These are phyloP conservation scores for Aplysina aerophoba DNA, from an alignment of 37 sponge, comb jelly and placozoan species.

Conservation along the genomic window DNA sequence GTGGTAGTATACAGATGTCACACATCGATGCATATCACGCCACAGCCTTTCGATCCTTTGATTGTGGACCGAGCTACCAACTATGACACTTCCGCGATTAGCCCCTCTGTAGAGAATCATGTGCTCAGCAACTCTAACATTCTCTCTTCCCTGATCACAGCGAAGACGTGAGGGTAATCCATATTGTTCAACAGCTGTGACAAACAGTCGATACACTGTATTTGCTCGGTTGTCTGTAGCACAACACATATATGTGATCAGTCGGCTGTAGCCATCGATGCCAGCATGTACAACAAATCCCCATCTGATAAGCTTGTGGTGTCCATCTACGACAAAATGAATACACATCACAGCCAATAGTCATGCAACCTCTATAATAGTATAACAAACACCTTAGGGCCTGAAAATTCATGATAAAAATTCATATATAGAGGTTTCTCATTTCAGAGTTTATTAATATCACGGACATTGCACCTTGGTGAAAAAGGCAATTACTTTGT, in stretches of 20 bases:
- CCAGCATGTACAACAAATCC: slow-evolving; percentile 60
- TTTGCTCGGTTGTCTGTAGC: slow-evolving; percentile 51
- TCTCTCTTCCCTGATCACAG: slow-evolving; percentile 62
- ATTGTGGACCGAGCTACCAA: slow-evolving; percentile 64
- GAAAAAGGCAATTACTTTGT: background rate
- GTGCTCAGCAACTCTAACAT: slow-evolving; percentile 42
- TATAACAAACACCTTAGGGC: slow-evolving; percentile 2
- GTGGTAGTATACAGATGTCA: slow-evolving; percentile 50
- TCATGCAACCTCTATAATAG: slow-evolving; percentile 6
- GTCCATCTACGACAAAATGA: slow-evolving; percentile 47
- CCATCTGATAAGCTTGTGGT: slow-evolving; percentile 71
- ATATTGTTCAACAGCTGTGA: slow-evolving; percentile 37
- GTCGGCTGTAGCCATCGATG: slow-evolving; percentile 59
- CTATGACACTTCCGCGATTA: slow-evolving; percentile 32
- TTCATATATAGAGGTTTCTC: slow-evolving; percentile 6
- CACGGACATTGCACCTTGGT: slow-evolving; percentile 4
- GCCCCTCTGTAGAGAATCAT: slow-evolving; percentile 52
- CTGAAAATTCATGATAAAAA: slow-evolving; percentile 1
- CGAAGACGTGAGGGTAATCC: slow-evolving; percentile 60
- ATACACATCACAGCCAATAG: background rate
- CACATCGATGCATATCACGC: slow-evolving; percentile 63
- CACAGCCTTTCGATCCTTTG: slow-evolving; percentile 62
- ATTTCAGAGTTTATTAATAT: slow-evolving; percentile 1
- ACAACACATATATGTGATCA: slow-evolving; percentile 48
- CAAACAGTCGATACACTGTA: slow-evolving; percentile 54